phyloP scores from a whole-genome alignment of 2,888 invertebrate species.

The Agonopterix arenella region DNA sequence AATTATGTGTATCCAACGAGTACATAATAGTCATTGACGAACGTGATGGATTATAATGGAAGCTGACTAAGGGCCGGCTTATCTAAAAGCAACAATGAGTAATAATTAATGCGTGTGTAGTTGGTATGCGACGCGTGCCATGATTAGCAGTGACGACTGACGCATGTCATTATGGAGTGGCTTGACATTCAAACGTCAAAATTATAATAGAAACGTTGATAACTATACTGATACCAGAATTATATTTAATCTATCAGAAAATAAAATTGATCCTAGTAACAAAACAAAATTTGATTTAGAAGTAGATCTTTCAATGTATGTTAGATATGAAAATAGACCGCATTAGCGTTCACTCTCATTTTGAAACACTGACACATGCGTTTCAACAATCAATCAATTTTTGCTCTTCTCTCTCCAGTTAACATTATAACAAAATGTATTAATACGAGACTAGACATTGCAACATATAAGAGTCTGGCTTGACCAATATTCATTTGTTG shows the following conservation, averaged over 20 bases:
- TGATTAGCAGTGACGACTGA: conserved; percentile 12
- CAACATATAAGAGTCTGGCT: too few species aligned
- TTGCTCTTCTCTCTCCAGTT: too few species aligned
- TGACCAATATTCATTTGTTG: too few species aligned
- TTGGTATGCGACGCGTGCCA: conserved; percentile 8
- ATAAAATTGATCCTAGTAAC: too few species aligned
- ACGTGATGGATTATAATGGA: conserved; percentile 20
- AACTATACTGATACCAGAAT: too few species aligned
- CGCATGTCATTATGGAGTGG: conserved; percentile 11
- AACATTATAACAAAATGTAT: too few species aligned
- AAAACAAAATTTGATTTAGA: too few species aligned
- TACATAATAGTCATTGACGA: conserved; percentile 15
- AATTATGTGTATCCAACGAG: too few species aligned
- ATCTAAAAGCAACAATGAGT: conserved; percentile 42
- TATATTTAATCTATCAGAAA: too few species aligned
- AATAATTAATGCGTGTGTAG: conserved; percentile 17
- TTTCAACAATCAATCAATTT: conserved; percentile 40
- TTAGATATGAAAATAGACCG: conserved; percentile 24
- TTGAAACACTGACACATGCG: conserved; percentile 36
- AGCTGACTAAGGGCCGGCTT: conserved; percentile 36
- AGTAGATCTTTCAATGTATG: too few species aligned
- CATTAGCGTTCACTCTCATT: conserved; percentile 30
- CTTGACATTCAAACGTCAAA: conserved; percentile 3
- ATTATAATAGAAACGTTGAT: not conserved
- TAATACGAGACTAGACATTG: too few species aligned